Evolutionary conservation across 35 echinoderm and acorn worm genomes (phyloP), one percentile per base, ranked within the genome.

Genomic region (Chiridota heheva): DNA sequence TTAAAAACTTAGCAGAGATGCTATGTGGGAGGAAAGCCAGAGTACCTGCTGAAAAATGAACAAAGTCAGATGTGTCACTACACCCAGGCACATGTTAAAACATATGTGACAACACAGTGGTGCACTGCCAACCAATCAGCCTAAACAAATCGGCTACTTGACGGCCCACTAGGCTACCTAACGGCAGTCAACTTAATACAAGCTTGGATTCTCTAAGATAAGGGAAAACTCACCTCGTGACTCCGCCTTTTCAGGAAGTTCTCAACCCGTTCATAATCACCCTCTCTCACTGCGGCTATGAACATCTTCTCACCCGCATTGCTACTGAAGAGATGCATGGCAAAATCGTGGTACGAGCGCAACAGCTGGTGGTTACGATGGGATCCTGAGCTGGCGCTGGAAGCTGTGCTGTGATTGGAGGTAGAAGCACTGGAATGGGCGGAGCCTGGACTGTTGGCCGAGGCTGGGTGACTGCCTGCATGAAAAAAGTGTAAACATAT

Each of bases 311-410:
- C 95, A 5, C 47, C 61, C 25, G 91, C 95, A 31, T 73, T 82
- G 34, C 87, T 78, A 58, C 87, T 90, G 81, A 98, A 98, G 80
- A 98, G 65, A 36, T 98, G 95, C 85, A 91, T 91, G 48, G 95
- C 83, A 69, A 98, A 88, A 76, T 98, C 85, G 80, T 98, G 95
- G 76, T 98, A 98, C 0, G 89, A 88, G 48, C 86, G 78, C 16
- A 98, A 68, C 0, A 98, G 72, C 28, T 85, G 48, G 24, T 60
- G 79, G 85, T 98, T 98, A 46, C 87, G 90, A 59, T 98, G 89
- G 46, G 89, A 88, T 36, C 84, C 68, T 24, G 89, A 45, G 20
- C 84, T 83, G 13, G 83, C 46, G 63, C 78, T 88, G 28, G 81
- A 73, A 7, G 58, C 32, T 32, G 86, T 36, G 27, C 63, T 79